These are phyloP conservation scores for Chloropsis cyanopogon DNA, from an alignment of 2,113 vertebrate genomes.

Conservation along the genomic window DNA sequence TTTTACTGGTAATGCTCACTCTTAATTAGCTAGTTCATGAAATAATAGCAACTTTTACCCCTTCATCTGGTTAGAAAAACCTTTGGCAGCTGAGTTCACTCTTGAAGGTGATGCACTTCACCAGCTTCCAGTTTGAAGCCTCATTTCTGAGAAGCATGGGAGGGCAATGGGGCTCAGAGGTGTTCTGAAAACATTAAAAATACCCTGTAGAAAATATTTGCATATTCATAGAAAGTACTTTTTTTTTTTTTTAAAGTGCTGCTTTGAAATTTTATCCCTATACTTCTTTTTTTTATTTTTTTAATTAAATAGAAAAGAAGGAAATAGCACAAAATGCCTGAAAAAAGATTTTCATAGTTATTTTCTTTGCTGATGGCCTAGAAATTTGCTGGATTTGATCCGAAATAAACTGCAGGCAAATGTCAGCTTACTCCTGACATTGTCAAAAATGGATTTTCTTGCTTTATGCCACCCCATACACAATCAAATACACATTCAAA, in stretches of 20 bases:
- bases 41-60: not conserved
- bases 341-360: not conserved
- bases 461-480: not conserved
- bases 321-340: not conserved
- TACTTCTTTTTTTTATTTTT: not conserved
- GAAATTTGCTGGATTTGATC: conserved; percentile 4
- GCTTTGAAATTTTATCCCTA: not conserved
- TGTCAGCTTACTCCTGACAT: conserved; percentile 25
- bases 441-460: conserved; percentile 52
- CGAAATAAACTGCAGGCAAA: not conserved
- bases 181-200: not conserved
- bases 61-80: not conserved
- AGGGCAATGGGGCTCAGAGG: not conserved
- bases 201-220: not conserved
- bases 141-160: not conserved
- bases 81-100: not conserved
- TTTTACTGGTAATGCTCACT: not conserved
- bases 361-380: not conserved
- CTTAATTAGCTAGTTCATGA: not conserved
- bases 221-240: not conserved
- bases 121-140: not conserved
- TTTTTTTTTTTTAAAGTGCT: not conserved
- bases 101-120: not conserved
- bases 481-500: conserved; percentile 29
- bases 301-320: not conserved